phyloP scores from a whole-genome alignment of 1,140 invertebrate genomes.

The Nixonia krombeini region DNA sequence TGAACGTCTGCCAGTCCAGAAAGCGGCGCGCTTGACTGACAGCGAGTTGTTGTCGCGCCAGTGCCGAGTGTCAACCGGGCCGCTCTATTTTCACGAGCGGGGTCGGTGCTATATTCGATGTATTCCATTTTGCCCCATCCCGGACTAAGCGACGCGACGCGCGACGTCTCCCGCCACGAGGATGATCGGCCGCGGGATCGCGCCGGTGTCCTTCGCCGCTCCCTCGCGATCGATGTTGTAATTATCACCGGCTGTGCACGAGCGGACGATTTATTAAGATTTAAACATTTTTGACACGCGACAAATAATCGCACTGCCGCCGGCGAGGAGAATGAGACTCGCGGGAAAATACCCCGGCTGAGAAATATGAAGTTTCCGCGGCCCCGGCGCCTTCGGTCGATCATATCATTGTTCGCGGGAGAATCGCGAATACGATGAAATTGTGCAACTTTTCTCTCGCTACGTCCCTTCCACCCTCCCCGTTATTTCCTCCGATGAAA shows the following conservation, averaged over 20 bases:
- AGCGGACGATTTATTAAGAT: conserved; percentile 17
- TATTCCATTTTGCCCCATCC: not conserved
- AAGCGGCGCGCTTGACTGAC: conserved; percentile 28
- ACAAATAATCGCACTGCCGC: conserved; percentile 35
- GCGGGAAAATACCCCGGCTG: not conserved
- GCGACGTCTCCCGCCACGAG: too few species aligned
- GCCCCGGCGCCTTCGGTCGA: too few species aligned
- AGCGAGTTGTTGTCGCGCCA: conserved; percentile 29
- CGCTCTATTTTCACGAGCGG: conserved; percentile 3
- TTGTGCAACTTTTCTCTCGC: too few species aligned
- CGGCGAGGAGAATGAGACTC: conserved; percentile 6
- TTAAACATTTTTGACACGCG: conserved; percentile 33
- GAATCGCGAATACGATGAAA: too few species aligned
- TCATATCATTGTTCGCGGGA: too few species aligned
- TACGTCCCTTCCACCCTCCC: too few species aligned
- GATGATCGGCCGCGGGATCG: not conserved
- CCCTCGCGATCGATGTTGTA: conserved; percentile 22
- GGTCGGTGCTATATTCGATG: conserved; percentile 1
- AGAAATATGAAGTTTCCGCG: too few species aligned
- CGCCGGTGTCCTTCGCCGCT: conserved; percentile 13
- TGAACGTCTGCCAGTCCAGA: conserved; percentile 41
- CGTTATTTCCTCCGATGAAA: too few species aligned
- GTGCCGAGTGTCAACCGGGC: conserved; percentile 12
- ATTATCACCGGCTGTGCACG: conserved; percentile 17
- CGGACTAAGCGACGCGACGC: too few species aligned